phyloP scores from a whole-genome alignment of 2,888 invertebrate genomes.

The Drosophila antonietae region DNA sequence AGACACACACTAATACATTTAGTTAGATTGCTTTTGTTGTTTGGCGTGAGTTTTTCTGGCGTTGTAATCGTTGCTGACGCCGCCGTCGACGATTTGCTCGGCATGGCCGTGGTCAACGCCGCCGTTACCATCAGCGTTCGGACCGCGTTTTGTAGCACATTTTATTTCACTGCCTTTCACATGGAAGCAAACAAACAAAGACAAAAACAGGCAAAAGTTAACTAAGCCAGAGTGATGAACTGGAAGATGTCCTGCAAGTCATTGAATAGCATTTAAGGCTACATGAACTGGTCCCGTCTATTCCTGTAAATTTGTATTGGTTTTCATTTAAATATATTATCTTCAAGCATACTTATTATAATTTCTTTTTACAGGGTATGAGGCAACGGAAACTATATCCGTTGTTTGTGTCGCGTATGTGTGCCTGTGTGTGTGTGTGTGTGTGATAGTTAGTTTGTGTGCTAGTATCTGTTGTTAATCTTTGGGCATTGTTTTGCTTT shows the following conservation, averaged over 20 bases:
- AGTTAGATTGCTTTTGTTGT: conserved; percentile 38
- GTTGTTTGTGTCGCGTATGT: conserved; percentile 32
- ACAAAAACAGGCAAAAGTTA: conserved; percentile 18
- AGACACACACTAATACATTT: conserved; percentile 15
- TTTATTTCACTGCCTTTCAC: conserved; percentile 60
- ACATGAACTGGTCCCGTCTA: background rate
- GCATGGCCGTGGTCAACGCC: conserved; percentile 55
- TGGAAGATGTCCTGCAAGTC: conserved; percentile 4
- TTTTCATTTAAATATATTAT: too few species aligned
- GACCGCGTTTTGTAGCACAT: conserved; percentile 59
- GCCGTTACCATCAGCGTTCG: conserved; percentile 53
- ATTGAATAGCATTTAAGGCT: background rate
- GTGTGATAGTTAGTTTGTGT: conserved; percentile 19
- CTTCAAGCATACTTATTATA: background rate
- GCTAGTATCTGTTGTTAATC: conserved; percentile 70
- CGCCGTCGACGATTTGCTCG: conserved; percentile 51
- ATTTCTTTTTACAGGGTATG: conserved; percentile 26
- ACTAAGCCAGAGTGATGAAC: background rate
- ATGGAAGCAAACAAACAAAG: conserved; percentile 30
- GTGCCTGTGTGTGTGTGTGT: conserved; percentile 11
- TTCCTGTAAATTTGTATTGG: too few species aligned
- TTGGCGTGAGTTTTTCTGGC: conserved; percentile 44
- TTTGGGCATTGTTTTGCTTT: conserved; percentile 75
- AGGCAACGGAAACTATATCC: conserved; percentile 50
- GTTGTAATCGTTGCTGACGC: conserved; percentile 61